phyloP scores from a whole-genome alignment of 2,888 invertebrate genomes.

The Cerastis leucographa region DNA sequence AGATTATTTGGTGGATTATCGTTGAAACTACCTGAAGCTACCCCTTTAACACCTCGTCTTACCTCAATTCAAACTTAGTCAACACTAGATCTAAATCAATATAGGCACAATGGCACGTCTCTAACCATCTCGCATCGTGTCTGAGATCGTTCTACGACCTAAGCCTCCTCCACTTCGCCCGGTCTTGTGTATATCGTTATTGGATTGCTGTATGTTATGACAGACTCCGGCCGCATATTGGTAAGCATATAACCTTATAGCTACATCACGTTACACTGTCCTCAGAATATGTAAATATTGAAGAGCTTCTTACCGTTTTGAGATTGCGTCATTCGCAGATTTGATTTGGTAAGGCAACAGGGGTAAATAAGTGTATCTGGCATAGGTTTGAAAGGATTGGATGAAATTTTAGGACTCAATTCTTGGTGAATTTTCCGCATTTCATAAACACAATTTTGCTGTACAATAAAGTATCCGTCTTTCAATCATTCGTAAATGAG shows the following conservation, averaged over 20 bases:
- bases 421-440: not conserved
- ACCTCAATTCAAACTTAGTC: constrained; percentile 5
- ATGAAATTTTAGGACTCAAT: not conserved
- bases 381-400: constrained; percentile 16
- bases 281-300: constrained; percentile 60
- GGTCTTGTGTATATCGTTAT: constrained; percentile 66
- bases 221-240: constrained; percentile 62
- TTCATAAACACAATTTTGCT: not conserved
- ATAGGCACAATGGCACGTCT: constrained; percentile 27
- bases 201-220: constrained; percentile 68
- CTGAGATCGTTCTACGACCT: constrained; percentile 41
- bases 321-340: constrained; percentile 44
- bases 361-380: constrained; percentile 35
- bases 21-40: not conserved
- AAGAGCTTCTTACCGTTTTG: constrained; percentile 47
- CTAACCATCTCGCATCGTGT: constrained; percentile 33
- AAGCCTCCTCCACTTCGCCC: constrained; percentile 57
- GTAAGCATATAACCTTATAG: constrained; percentile 50
- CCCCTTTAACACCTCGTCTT: not conserved
- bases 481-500: not conserved
- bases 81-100: constrained; percentile 41
- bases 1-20: too few species aligned
- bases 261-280: constrained; percentile 24
- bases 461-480: not conserved
- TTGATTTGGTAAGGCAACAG: constrained; percentile 13